Evolutionary conservation across 2,113 vertebrate species (phyloP), one percentile per base, ranked within the genome.

Genomic region (Falcunculus frontatus): DNA sequence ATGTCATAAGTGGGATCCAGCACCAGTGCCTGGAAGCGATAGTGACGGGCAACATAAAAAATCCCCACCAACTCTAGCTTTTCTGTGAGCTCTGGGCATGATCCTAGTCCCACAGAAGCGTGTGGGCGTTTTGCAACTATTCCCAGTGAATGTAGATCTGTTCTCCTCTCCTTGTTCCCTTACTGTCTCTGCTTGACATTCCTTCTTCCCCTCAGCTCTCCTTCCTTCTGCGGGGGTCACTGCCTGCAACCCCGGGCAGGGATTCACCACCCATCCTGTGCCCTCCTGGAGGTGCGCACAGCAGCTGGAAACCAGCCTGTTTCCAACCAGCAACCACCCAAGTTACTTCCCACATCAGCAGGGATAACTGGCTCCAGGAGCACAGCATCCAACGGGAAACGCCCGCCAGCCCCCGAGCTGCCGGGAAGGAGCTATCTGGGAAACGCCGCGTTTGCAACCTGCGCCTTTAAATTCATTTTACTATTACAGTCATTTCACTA

Each of bases 401-500:
- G 10, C 90, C 80, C 22, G 33, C 78, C 56, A 18, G 88, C 37
- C 80, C 77, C 86, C 0, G 6, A 49, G 96, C 92, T 84, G 55
- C 95, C 4, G 13, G 78, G 88, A 95, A 67, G 63, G 49, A 84
- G 74, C 70, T 49, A 4, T 63, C 87, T 27, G 81, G 85, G 92
- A 97, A 63, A 59, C 1, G 8, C 59, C 37, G 33, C 67, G 2
- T 73, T 93, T 26, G 89, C 91, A 84, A 87, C 39, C 95, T 82
- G 49, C 52, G 32, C 88, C 95, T 97, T 98, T 97, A 97, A 94
- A 96, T 96, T 55, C 76, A 60, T 94, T 96, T 96, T 89, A 89
- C 96, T 96, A 84, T 96, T 89, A 47, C 46, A 96, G 96, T 92
- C 90, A 94, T 96, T 98, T 97, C 70, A 21, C 96, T 96, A 96